Evolutionary conservation across 2,113 vertebrate species (phyloP).

Genomic region (Charadrius vociferus): DNA sequence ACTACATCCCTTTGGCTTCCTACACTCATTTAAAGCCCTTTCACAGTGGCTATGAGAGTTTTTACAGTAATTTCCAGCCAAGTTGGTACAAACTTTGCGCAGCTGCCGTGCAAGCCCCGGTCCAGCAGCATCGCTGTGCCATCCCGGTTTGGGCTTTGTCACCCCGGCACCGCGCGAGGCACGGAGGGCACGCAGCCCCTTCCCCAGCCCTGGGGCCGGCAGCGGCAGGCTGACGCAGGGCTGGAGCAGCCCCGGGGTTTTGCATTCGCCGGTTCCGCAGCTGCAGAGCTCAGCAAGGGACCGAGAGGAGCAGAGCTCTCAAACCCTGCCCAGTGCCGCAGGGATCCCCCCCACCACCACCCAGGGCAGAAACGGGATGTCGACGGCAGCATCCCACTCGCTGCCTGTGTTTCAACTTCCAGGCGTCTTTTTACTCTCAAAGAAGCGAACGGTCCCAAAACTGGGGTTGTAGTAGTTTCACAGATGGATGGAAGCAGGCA

Average conservation of each 20-base stretch:
- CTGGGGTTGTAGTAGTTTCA: background rate
- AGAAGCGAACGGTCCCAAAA: background rate
- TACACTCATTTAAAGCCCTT: background rate
- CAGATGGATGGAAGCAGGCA: background rate
- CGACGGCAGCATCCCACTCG: accelerated
- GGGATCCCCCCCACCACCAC: accelerated
- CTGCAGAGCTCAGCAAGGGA: background rate
- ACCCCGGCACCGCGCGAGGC: accelerated
- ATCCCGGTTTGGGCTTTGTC: background rate
- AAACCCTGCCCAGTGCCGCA: background rate
- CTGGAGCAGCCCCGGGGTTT: background rate
- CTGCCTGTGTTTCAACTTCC: background rate
- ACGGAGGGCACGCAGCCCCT: background rate
- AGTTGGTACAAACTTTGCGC: accelerated
- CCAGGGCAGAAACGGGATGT: background rate
- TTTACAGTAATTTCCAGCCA: background rate
- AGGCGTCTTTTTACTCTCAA: background rate
- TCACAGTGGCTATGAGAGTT: background rate
- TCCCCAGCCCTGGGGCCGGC: background rate
- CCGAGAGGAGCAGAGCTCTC: background rate
- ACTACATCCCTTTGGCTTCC: background rate
- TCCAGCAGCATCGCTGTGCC: accelerated
- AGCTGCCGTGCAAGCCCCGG: background rate
- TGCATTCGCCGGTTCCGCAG: background rate
- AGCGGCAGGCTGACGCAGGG: too few relatives aligned